phyloP scores from a whole-genome alignment of 2,797 vertebrate genomes.

The Eospalax fontanierii region DNA sequence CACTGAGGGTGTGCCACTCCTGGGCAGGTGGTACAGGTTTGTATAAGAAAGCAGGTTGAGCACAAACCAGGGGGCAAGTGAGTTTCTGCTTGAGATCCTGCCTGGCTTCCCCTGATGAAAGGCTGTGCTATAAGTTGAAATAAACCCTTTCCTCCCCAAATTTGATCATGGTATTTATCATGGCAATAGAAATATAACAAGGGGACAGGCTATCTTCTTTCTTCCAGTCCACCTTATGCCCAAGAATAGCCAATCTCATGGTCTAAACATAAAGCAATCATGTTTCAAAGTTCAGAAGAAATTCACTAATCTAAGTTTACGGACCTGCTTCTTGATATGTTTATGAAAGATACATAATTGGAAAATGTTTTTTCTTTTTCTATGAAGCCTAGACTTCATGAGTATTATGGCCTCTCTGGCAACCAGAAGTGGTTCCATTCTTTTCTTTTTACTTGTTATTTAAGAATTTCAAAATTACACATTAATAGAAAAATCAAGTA shows the following conservation, averaged over 20 bases:
- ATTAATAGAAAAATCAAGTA: neutral
- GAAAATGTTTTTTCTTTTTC: neutral
- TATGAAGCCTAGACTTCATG: neutral
- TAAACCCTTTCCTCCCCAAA: too few relatives aligned
- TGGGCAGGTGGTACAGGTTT: too few relatives aligned
- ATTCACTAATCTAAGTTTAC: neutral
- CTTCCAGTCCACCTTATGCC: neutral
- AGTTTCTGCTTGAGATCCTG: too few relatives aligned
- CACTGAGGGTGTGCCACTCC: too few relatives aligned
- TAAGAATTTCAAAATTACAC: conserved; percentile 25
- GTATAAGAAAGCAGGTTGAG: too few relatives aligned
- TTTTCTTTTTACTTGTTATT: neutral
- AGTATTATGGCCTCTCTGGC: neutral
- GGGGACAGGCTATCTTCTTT: neutral
- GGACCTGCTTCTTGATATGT: neutral
- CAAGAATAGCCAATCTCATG: neutral
- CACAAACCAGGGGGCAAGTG: too few relatives aligned
- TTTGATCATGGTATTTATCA: too few relatives aligned
- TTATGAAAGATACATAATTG: neutral
- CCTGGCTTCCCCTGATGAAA: too few relatives aligned
- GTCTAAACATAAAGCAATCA: neutral
- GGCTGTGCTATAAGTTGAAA: too few relatives aligned
- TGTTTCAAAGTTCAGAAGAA: conserved; percentile 28
- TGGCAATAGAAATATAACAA: too few relatives aligned
- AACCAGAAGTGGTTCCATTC: neutral